Evolutionary conservation across 2,888 invertebrate genomes (phyloP).

Genomic region (Exocentrus adspersus): DNA sequence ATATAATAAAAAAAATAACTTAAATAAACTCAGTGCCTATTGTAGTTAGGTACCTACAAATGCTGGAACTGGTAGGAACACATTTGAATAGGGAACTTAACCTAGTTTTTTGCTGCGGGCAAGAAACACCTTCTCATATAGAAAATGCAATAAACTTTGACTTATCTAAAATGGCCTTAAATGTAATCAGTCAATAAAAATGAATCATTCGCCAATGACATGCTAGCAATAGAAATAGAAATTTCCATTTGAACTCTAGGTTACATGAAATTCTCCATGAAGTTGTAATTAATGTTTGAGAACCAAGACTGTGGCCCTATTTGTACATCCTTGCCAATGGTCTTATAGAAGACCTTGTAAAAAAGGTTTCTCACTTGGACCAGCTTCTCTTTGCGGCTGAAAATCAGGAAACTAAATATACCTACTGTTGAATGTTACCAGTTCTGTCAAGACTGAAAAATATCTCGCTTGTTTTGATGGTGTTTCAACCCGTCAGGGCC

Average conservation of each 20-base stretch:
- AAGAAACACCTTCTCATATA: too few species aligned
- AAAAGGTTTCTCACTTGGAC: conserved; percentile 68
- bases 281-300: conserved; percentile 66
- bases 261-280: conserved; percentile 68
- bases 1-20: neutral
- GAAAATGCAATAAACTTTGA: conserved; percentile 3
- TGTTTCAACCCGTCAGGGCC: too few species aligned
- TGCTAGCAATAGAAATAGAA: conserved; percentile 17
- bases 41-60: too few species aligned
- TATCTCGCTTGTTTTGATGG: too few species aligned
- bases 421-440: too few species aligned
- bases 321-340: conserved; percentile 65
- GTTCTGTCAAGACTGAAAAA: too few species aligned
- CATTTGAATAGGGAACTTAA: too few species aligned
- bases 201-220: conserved; percentile 30
- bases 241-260: conserved; percentile 28
- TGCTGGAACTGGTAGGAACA: too few species aligned
- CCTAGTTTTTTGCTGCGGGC: too few species aligned
- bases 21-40: neutral
- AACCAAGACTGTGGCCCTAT: conserved; percentile 65
- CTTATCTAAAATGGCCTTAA: conserved; percentile 21
- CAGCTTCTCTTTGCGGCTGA: conserved; percentile 66
- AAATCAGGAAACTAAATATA: too few species aligned
- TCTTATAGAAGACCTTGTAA: conserved; percentile 65
- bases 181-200: conserved; percentile 33